Percentiles rank a stretch among this genome's conserved stretches.
These are phyloP conservation scores for Watsonalla binaria DNA, from an alignment of 2,888 invertebrate genomes.

Conservation along the genomic window DNA sequence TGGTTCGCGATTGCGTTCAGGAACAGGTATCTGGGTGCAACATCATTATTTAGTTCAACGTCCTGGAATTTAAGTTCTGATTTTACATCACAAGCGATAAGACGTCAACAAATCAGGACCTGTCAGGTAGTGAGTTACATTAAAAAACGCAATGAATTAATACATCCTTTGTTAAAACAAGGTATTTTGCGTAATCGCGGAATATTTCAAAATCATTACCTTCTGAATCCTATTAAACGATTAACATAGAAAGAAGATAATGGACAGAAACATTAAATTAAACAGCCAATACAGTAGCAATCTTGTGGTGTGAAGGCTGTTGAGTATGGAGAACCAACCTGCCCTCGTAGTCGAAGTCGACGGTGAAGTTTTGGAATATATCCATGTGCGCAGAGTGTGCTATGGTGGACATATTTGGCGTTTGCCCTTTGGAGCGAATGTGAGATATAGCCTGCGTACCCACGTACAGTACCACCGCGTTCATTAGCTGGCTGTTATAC, in stretches of 20 bases:
- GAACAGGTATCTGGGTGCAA: slow-evolving; percentile 89
- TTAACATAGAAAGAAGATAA: no score
- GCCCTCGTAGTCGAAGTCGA: slow-evolving; percentile 98
- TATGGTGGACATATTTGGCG: slow-evolving; percentile 98
- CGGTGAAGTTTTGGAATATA: slow-evolving; percentile 99
- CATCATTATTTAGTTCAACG: neutral
- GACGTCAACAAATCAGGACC: no score
- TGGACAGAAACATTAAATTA: neutral
- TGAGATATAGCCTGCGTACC: slow-evolving; percentile 97
- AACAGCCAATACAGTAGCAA: no score
- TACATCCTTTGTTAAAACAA: no score
- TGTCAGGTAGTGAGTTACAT: no score
- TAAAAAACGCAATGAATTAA: no score
- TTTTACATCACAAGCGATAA: no score
- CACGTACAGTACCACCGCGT: slow-evolving; percentile 97
- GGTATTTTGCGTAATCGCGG: no score
- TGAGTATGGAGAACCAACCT: slow-evolving; percentile 39
- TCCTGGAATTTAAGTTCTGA: no score
- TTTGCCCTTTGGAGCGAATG: slow-evolving; percentile 93
- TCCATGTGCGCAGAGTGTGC: slow-evolving; percentile 99
- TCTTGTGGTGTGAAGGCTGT: no score
- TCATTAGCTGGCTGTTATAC: slow-evolving; percentile 98
- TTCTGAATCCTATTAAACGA: no score
- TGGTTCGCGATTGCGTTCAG: slow-evolving; percentile 99
- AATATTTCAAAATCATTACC: no score